Percentiles rank a stretch among this genome's conserved stretches.
phyloP scores from a whole-genome alignment of 2,113 vertebrate genomes.

The Lamprologus lemairii region DNA sequence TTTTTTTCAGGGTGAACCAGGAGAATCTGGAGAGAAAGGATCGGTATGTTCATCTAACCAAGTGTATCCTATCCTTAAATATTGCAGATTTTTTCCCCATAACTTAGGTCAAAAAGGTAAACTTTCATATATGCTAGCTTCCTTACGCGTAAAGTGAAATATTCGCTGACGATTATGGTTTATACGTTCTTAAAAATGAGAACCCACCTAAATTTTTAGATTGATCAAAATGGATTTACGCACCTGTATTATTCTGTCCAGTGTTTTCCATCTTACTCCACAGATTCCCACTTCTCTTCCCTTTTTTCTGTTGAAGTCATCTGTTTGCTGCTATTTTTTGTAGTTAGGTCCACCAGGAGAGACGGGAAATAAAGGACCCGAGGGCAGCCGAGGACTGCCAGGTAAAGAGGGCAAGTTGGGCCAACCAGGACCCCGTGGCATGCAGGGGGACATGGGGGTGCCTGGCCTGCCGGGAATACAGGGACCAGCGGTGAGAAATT shows the following conservation, averaged over 20 bases:
- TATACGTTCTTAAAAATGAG: neutral
- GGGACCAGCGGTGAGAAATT: constrained; percentile 78
- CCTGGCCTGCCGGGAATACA: constrained; percentile 82
- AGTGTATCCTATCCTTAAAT: neutral
- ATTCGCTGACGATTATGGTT: neutral
- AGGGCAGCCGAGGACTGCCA: constrained; percentile 80
- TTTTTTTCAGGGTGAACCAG: constrained; percentile 63
- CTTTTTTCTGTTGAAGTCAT: neutral
- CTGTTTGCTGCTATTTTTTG: neutral
- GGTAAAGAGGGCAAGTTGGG: constrained; percentile 84
- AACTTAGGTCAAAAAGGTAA: neutral
- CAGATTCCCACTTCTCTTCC: neutral
- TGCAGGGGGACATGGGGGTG: constrained; percentile 86
- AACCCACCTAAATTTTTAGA: neutral
- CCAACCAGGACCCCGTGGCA: constrained; percentile 80
- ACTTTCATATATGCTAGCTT: neutral
- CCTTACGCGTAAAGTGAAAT: neutral
- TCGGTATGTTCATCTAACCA: constrained; percentile 50
- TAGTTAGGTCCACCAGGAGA: constrained; percentile 87
- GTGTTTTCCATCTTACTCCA: neutral
- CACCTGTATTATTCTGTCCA: neutral
- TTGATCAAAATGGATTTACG: neutral
- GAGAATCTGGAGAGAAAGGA: constrained; percentile 72
- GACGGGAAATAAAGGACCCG: constrained; percentile 81
- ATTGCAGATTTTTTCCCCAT: accelerated